Base-by-base conservation (phyloP, 2,113 vertebrate genomes). In the Amphiprion percula region DNA sequence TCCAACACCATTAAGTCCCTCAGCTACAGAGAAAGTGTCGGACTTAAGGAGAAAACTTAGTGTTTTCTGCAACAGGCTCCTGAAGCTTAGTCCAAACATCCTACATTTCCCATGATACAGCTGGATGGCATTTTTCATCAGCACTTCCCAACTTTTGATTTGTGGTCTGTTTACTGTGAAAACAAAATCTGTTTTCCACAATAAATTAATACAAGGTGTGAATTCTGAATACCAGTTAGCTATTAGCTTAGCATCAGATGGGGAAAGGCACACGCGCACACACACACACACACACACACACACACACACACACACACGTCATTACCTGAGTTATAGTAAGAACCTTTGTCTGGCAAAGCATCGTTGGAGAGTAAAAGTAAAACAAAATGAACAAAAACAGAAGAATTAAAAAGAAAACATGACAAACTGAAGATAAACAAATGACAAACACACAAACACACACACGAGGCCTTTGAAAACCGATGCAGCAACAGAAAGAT, bases 311-410 rank as follows among this genome's bases (percentile, higher is more conserved):
- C 21, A 21, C 33, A 23, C 58, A 28, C 64, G 21, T 49, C 80
- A 79, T 97, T 97, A 97, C 96, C 97, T 97, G 96, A 94, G 93
- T 95, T 95, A 96, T 93, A 87, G 53, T 77, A 96, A 64, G 94
- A 94, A 92, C 93, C 94, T 96, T 95, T 96, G 95, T 96, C 96
- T 97, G 96, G 91, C 93, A 96, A 85, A 62, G 61, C 71, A 74
- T 84, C 49, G 66, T 74, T 59, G 75, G 94, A 94, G 92, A 52
- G 17, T 52, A 91, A 90, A 73, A 94, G 90, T 67, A 68, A 85
- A 74, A 93, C 91, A 59, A 75, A 61, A 90, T 93, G 89, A 94
- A 86, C 74, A 73, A 90, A 72, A 59, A 11, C 26, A 69, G 5
- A 30, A 37, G 39, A 62, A 33, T 80, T 24, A 56, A 10, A 66